A percentile compares a stretch with the other conserved stretches of the same genome.
These are phyloP conservation scores for Crepidodera aurea DNA, from an alignment of 2,888 invertebrate genomes.

Conservation along the genomic window DNA sequence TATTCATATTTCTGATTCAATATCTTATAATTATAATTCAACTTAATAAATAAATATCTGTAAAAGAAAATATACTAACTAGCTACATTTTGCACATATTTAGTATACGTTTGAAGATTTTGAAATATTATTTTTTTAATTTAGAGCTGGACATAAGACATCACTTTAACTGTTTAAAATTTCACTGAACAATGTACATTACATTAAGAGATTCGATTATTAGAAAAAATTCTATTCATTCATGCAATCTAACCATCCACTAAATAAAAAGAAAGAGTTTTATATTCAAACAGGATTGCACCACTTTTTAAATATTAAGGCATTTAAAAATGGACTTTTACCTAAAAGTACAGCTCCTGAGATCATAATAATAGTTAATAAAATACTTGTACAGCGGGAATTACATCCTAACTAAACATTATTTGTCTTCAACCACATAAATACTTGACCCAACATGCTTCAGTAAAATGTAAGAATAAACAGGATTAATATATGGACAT, in stretches of 20 bases:
- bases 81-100: neutral
- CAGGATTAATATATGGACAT: no score
- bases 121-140: neutral
- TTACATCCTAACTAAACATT: no score
- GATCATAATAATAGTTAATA: conserved; percentile 2
- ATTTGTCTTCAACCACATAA: no score
- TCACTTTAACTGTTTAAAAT: neutral
- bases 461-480: no score
- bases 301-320: neutral
- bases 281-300: neutral
- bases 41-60: neutral
- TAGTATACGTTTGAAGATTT: neutral
- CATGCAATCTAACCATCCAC: neutral
- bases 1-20: neutral
- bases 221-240: conserved; percentile 2
- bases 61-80: neutral
- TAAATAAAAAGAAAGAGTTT: neutral
- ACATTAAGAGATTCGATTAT: neutral
- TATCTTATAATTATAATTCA: neutral
- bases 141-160: neutral
- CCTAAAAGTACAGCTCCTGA: conserved; percentile 8
- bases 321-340: conserved; percentile 5
- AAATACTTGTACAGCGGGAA: no score
- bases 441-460: no score
- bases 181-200: neutral